These are phyloP conservation scores for Artibeus jamaicensis DNA, from an alignment of 2,797 vertebrate genomes.

Conservation along the genomic window DNA sequence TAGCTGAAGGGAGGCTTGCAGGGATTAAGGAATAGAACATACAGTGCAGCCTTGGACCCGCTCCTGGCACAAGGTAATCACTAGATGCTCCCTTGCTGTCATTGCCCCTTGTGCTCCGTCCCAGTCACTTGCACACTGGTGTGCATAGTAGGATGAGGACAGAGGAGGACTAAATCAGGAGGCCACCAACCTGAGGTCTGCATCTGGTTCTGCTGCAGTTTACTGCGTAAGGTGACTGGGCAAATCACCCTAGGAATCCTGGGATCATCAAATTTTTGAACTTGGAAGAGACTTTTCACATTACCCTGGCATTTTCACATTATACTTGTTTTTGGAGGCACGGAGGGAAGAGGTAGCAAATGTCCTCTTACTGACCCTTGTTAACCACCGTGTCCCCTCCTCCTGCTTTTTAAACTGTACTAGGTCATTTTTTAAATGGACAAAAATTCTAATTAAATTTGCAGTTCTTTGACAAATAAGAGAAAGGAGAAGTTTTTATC, in stretches of 20 bases:
- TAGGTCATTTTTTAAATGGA: not conserved
- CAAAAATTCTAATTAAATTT: not conserved
- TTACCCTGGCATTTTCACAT: no score
- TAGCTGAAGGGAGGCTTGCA: not conserved
- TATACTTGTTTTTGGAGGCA: not conserved
- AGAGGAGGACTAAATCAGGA: not conserved
- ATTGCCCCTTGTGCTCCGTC: not conserved
- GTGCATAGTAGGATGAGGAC: not conserved
- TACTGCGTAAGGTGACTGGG: not conserved
- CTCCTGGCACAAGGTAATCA: not conserved
- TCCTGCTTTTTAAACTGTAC: not conserved
- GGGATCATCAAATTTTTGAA: not conserved
- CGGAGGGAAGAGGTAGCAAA: not conserved
- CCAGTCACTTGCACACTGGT: not conserved
- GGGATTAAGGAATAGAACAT: not conserved
- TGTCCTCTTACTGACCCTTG: not conserved
- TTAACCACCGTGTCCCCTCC: accelerated
- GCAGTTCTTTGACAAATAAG: not conserved
- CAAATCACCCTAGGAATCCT: not conserved
- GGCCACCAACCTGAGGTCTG: not conserved
- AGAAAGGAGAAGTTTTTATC: not conserved
- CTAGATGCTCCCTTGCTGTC: not conserved
- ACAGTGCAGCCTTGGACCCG: not conserved
- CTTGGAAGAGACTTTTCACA: not conserved
- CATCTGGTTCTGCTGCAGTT: not conserved